A percentile compares a stretch with the other conserved stretches of the same genome.
These are phyloP conservation scores for Diarsia mendica DNA, from an alignment of 2,888 invertebrate genomes.

Conservation along the genomic window DNA sequence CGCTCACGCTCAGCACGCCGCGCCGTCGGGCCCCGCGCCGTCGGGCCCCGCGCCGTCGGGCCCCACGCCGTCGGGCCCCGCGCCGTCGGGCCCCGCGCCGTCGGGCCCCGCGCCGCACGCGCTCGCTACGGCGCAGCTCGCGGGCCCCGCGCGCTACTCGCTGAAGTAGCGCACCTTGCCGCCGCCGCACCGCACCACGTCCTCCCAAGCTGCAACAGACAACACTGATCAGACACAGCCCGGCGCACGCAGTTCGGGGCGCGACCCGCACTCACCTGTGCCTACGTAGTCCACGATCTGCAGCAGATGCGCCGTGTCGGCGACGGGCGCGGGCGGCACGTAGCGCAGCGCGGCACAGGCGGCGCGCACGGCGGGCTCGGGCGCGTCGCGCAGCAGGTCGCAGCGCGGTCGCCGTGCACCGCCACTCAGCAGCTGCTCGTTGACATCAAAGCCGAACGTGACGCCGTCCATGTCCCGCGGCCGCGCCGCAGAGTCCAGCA, in stretches of 20 bases:
- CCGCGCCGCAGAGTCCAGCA: conserved; percentile 91
- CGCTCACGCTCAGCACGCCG: not conserved
- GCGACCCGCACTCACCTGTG: conserved; percentile 69
- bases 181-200: conserved; percentile 90
- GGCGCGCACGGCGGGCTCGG: conserved; percentile 61
- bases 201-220: conserved; percentile 93
- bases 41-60: too few relatives aligned
- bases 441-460: conserved; percentile 95
- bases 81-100: conserved; percentile 11
- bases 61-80: too few relatives aligned
- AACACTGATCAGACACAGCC: conserved; percentile 5
- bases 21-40: not conserved
- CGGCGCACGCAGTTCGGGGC: not conserved
- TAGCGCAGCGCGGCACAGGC: conserved; percentile 75
- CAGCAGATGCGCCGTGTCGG: conserved; percentile 71
- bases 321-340: conserved; percentile 76
- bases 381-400: conserved; percentile 76
- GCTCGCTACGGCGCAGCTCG: not conserved
- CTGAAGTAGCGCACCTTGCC: conserved; percentile 87
- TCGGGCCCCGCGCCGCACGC: not conserved
- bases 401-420: conserved; percentile 75
- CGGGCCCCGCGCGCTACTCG: conserved; percentile 74
- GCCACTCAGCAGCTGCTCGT: conserved; percentile 92
- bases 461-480: conserved; percentile 91
- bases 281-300: conserved; percentile 84